These are phyloP conservation scores for Burhinus bistriatus DNA, from an alignment of 2,113 vertebrate genomes.

Conservation along the genomic window DNA sequence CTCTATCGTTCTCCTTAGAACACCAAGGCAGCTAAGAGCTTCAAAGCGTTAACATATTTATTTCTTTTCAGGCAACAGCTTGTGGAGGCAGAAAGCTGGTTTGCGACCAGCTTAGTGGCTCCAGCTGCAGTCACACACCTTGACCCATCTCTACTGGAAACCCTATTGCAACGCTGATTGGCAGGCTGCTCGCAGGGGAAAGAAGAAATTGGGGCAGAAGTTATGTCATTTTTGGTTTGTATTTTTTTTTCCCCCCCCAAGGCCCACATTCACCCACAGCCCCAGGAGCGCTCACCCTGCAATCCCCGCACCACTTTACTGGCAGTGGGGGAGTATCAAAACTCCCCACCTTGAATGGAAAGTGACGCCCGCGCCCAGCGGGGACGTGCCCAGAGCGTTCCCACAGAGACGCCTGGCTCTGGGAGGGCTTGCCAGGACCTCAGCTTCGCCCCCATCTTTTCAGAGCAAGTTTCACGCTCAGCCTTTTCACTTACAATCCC, in stretches of 20 bases:
- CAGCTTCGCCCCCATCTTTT: not conserved
- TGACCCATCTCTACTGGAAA: not conserved
- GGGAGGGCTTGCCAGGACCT: not conserved
- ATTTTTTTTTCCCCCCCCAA: not conserved
- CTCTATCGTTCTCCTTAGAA: not conserved
- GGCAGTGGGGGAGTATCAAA: not conserved
- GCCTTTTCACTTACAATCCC: not conserved
- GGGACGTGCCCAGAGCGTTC: not conserved
- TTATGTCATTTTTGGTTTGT: no score
- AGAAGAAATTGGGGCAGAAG: not conserved
- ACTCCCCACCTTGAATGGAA: not conserved
- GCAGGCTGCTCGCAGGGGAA: not conserved
- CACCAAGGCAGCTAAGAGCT: not conserved
- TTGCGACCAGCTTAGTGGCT: not conserved
- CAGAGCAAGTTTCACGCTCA: not conserved
- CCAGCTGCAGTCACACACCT: not conserved
- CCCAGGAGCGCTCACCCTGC: not conserved
- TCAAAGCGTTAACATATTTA: not conserved
- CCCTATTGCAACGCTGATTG: rapidly evolving
- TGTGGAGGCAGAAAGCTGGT: not conserved
- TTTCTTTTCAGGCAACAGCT: not conserved
- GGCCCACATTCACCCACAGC: not conserved
- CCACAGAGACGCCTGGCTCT: not conserved
- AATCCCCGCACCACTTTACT: not conserved
- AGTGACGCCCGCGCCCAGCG: not conserved